These are phyloP conservation scores for Thaumatotibia leucotreta DNA, from an alignment of 1,140 invertebrate genomes.

Conservation along the genomic window DNA sequence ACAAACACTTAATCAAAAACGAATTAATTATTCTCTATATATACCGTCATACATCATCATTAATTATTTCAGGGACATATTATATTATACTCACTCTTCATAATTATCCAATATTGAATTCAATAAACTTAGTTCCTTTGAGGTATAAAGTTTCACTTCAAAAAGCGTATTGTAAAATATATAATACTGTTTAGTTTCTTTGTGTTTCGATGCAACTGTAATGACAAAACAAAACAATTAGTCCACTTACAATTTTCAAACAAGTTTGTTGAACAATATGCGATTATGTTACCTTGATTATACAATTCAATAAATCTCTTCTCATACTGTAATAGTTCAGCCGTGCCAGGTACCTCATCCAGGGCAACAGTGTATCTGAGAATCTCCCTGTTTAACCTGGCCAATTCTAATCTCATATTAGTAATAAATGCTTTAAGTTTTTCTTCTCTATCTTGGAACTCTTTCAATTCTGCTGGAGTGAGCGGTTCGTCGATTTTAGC, in stretches of 20 bases:
- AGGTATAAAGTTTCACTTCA: slow-evolving; percentile 93
- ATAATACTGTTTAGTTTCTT: slow-evolving; percentile 98
- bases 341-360: slow-evolving; percentile 95
- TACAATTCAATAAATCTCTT: slow-evolving; percentile 96
- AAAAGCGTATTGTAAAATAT: slow-evolving; percentile 97
- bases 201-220: slow-evolving; percentile 94
- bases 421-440: slow-evolving; percentile 71
- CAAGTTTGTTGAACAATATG: slow-evolving; percentile 3
- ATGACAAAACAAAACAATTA: slow-evolving; percentile 40
- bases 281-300: slow-evolving; percentile 87
- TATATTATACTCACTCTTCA: slow-evolving; percentile 83
- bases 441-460: slow-evolving; percentile 79
- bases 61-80: too few relatives aligned
- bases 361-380: slow-evolving; percentile 84
- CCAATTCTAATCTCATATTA: slow-evolving; percentile 79
- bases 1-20: too few relatives aligned
- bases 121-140: slow-evolving; percentile 92
- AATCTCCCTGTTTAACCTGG: slow-evolving; percentile 90
- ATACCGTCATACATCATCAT: too few relatives aligned
- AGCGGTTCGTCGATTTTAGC: slow-evolving; percentile 52
- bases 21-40: too few relatives aligned
- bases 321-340: slow-evolving; percentile 96
- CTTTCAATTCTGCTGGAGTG: slow-evolving; percentile 57
- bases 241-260: background rate
- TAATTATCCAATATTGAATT: slow-evolving; percentile 97